Conservation (phyloP, 1,140 invertebrate species). For the Atta texana region DNA sequence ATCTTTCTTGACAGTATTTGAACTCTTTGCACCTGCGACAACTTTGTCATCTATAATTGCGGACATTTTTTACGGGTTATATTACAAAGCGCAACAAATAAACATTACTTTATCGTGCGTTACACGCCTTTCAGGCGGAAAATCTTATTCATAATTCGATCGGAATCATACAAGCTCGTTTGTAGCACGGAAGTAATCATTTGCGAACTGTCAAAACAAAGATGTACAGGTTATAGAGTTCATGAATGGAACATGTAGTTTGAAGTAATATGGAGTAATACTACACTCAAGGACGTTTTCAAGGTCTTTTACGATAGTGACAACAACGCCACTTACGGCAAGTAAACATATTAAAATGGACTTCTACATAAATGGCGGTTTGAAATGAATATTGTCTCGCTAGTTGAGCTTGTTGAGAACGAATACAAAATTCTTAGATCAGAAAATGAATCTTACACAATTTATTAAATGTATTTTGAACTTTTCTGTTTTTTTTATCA, state of each 20-base stretch:
- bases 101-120: conserved; percentile 60
- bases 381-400: not conserved
- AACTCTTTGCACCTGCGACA: conserved; percentile 83
- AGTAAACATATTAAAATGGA: not conserved
- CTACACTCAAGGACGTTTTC: conserved; percentile 6
- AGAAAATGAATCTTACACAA: not conserved
- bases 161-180: not conserved
- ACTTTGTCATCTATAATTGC: conserved; percentile 85
- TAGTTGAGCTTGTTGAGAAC: not conserved
- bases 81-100: conserved; percentile 16
- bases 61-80: conserved; percentile 77
- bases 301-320: not conserved
- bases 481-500: not conserved
- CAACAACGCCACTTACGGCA: not conserved
- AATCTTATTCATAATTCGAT: conserved; percentile 46
- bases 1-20: conserved; percentile 83
- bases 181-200: conserved; percentile 15
- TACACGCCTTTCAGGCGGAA: conserved; percentile 2
- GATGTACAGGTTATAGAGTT: not conserved
- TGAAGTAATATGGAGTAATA: not conserved
- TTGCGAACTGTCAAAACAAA: conserved; percentile 66
- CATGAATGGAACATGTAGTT: not conserved
- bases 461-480: not conserved
- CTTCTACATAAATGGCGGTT: conserved; percentile 3
- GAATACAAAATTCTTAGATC: not conserved